Percentiles rank a stretch among this genome's conserved stretches.
Conservation (phyloP, 2,888 invertebrate species). For the Drosophila prostipennis region DNA sequence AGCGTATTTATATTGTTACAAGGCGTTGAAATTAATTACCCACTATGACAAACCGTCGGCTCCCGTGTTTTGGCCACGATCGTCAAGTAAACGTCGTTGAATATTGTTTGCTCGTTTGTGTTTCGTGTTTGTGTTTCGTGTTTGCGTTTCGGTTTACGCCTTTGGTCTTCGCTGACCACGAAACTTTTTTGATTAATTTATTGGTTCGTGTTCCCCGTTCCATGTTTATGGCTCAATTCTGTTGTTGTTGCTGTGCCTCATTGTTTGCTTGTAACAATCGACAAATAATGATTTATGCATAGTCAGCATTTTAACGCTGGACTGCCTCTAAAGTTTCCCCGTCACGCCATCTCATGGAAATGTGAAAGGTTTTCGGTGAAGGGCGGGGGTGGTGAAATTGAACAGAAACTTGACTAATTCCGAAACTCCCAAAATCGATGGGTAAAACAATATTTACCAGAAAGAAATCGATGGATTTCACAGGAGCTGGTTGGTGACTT, state of each 20-base stretch:
- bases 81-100: not conserved
- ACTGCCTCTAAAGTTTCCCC: slow-evolving; percentile 16
- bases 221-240: slow-evolving; percentile 5
- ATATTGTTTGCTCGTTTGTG: slow-evolving; percentile 5
- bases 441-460: not conserved
- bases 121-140: slow-evolving; percentile 36
- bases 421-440: not conserved
- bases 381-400: not conserved
- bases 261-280: slow-evolving; percentile 29
- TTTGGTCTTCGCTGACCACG: slow-evolving; percentile 23
- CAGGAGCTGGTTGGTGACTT: not conserved
- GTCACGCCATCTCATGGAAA: not conserved
- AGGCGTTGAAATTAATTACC: slow-evolving; percentile 76
- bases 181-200: slow-evolving; percentile 48
- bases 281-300: slow-evolving; percentile 45
- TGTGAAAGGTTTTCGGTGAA: not conserved
- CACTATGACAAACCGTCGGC: slow-evolving; percentile 19
- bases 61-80: not conserved
- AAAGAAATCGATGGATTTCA: not conserved
- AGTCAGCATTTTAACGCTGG: slow-evolving; percentile 21
- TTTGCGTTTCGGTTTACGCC: slow-evolving; percentile 36
- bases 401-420: not conserved
- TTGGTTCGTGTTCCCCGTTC: slow-evolving; percentile 27
- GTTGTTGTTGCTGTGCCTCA: slow-evolving; percentile 3
- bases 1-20: slow-evolving; percentile 66